phyloP scores from a whole-genome alignment of 2,113 vertebrate species.

The Pampusana beccarii region DNA sequence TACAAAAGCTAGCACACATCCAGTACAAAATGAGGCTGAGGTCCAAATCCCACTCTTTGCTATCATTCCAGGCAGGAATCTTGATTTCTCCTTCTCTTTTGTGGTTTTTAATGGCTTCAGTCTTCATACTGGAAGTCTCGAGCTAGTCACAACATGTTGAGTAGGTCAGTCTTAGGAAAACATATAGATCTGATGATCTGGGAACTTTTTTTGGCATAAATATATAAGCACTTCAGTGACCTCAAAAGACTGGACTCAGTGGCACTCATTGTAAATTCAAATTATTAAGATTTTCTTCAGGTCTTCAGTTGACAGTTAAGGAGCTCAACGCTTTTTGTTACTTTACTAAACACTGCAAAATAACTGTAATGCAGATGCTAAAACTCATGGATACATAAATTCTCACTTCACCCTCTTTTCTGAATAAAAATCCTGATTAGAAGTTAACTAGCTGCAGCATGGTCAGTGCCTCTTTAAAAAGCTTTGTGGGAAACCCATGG shows the following conservation, averaged over 20 bases:
- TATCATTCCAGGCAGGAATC: neutral
- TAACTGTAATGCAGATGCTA: neutral
- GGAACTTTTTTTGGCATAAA: neutral
- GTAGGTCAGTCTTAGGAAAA: neutral
- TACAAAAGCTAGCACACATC: neutral
- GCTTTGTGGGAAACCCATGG: neutral
- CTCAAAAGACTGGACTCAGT: neutral
- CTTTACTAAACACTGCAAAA: neutral
- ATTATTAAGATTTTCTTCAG: neutral
- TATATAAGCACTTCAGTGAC: neutral
- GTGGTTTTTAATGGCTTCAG: neutral
- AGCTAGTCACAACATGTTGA: neutral
- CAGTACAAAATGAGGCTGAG: neutral
- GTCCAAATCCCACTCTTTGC: neutral
- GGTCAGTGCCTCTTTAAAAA: neutral
- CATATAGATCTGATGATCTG: neutral
- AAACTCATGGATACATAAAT: neutral
- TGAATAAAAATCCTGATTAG: neutral
- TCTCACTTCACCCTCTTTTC: neutral
- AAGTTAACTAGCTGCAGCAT: neutral
- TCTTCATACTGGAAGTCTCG: neutral
- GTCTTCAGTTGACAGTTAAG: neutral
- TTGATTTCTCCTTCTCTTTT: neutral
- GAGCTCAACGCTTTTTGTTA: neutral
- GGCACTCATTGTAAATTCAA: neutral